Percentiles rank a stretch among this genome's conserved stretches.
These are phyloP conservation scores for Araneus ventricosus DNA, from an alignment of 1,140 invertebrate genomes.

Conservation along the genomic window DNA sequence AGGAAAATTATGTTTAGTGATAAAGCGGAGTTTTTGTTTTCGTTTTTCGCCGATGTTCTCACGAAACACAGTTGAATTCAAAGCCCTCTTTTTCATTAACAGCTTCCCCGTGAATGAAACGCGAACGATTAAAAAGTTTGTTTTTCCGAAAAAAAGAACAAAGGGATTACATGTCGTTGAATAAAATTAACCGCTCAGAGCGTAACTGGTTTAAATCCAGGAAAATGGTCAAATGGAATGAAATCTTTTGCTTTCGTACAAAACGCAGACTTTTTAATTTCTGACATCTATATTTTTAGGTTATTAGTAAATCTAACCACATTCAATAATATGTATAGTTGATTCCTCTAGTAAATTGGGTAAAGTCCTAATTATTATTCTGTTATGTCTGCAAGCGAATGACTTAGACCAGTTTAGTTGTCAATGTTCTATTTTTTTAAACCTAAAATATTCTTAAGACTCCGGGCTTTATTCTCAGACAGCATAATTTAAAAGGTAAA, in stretches of 20 bases:
- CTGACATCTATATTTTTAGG: too few relatives aligned
- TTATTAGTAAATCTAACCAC: too few relatives aligned
- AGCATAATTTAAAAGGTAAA: not conserved
- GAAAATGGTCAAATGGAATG: not conserved
- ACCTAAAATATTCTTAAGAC: not conserved
- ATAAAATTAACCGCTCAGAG: not conserved
- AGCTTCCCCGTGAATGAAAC: conserved; percentile 25
- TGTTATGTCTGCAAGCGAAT: too few relatives aligned
- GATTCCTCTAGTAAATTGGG: too few relatives aligned
- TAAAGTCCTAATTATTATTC: too few relatives aligned
- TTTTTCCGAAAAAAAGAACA: not conserved
- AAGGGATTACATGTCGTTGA: not conserved
- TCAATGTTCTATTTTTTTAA: not conserved
- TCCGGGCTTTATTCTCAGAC: not conserved
- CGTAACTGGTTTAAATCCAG: not conserved
- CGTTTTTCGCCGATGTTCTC: conserved; percentile 7
- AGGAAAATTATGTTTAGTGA: conserved; percentile 59
- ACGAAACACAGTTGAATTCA: not conserved
- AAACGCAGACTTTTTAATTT: too few relatives aligned
- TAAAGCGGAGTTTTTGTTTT: conserved; percentile 37
- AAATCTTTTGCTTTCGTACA: not conserved
- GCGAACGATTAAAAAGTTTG: conserved; percentile 28
- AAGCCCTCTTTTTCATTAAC: conserved; percentile 10
- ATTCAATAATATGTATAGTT: too few relatives aligned
- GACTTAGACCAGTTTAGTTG: not conserved